Evolutionary conservation across 2,888 invertebrate species (phyloP).

Genomic region (Cosmia trapezina): DNA sequence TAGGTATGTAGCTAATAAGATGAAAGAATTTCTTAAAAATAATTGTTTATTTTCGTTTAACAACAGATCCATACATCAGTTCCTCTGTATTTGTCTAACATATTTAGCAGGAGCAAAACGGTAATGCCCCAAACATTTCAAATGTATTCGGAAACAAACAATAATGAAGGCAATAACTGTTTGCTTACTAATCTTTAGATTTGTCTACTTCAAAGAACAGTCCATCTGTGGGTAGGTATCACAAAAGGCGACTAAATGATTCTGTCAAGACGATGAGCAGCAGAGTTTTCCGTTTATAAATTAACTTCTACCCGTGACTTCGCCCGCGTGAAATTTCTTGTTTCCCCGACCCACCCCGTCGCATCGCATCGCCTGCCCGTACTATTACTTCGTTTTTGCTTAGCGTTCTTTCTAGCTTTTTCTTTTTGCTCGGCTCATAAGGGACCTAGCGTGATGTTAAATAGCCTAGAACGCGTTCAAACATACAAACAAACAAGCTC

Average conservation of each 20-base stretch:
- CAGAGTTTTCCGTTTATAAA: not conserved
- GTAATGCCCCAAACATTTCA: conserved; percentile 44
- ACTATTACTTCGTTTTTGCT: too few relatives aligned
- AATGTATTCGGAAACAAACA: conserved; percentile 34
- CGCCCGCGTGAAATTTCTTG: too few relatives aligned
- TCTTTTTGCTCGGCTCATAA: too few relatives aligned
- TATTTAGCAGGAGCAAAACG: conserved; percentile 19
- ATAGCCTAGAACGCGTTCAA: too few relatives aligned
- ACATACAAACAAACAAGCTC: too few relatives aligned
- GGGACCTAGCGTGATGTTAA: too few relatives aligned
- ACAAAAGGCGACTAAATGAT: conserved; percentile 15
- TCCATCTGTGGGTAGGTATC: not conserved
- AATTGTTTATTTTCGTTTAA: not conserved
- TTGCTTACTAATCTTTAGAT: conserved; percentile 28
- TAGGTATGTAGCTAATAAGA: not conserved
- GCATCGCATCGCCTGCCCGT: too few relatives aligned
- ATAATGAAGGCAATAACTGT: conserved; percentile 15
- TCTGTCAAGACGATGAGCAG: conserved; percentile 1
- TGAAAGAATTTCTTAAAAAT: not conserved
- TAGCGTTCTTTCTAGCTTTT: too few relatives aligned
- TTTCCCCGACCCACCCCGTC: too few relatives aligned
- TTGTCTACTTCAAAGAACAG: conserved; percentile 39
- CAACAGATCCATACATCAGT: not conserved
- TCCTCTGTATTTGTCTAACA: not conserved
- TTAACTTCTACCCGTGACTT: too few relatives aligned